Conservation (phyloP, 2,888 invertebrate species). For the Ecdyonurus torrentis region DNA sequence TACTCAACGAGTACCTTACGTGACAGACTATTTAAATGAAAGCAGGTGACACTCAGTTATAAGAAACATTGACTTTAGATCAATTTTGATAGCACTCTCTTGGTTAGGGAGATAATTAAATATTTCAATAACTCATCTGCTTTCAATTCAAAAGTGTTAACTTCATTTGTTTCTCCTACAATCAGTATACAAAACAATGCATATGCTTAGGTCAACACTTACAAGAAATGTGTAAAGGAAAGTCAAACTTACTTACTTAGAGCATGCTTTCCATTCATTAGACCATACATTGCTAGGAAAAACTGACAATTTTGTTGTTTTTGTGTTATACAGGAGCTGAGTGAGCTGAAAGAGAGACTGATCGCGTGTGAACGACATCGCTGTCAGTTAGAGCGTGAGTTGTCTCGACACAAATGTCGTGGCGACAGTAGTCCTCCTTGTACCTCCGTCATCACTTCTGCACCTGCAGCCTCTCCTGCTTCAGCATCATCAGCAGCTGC, state of each 20-base stretch:
- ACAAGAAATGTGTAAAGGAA: neutral
- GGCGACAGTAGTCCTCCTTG: neutral
- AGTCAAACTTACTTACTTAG: neutral
- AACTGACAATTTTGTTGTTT: too few species aligned
- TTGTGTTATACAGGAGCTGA: neutral
- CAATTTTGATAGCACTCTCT: too few species aligned
- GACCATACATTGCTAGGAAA: too few species aligned
- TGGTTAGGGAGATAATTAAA: too few species aligned
- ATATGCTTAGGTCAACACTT: neutral
- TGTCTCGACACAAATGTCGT: too few species aligned
- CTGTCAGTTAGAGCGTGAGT: neutral
- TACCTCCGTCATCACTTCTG: neutral
- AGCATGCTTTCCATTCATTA: too few species aligned
- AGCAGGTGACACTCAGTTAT: too few species aligned
- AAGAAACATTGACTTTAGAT: too few species aligned
- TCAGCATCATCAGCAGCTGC: too few species aligned
- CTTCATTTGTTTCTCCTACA: neutral
- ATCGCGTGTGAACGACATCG: neutral
- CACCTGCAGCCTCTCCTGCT: neutral
- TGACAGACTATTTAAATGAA: too few species aligned
- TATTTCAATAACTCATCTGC: too few species aligned
- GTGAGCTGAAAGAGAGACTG: neutral
- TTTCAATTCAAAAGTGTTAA: neutral
- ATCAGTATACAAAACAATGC: neutral
- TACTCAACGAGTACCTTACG: too few species aligned